A percentile compares a stretch with the other conserved stretches of the same genome.
phyloP scores from a whole-genome alignment of 2,888 invertebrate genomes.

The Caenorhabditis macrosperma region DNA sequence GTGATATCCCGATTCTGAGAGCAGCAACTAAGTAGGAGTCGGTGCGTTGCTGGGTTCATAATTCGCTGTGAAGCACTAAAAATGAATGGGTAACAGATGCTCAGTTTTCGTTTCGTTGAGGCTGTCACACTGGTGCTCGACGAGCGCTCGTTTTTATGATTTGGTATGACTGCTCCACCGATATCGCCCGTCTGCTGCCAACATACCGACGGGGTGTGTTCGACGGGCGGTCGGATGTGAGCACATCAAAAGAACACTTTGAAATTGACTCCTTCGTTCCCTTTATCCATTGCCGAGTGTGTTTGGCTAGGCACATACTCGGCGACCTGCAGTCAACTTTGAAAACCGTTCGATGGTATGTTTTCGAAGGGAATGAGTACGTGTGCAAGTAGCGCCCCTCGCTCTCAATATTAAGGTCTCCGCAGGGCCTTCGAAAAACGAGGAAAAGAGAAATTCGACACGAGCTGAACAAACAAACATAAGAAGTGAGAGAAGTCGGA shows the following conservation, averaged over 20 bases:
- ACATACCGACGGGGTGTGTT: constrained; percentile 3
- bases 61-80: background rate
- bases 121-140: constrained; percentile 1
- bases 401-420: constrained; percentile 5
- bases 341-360: background rate
- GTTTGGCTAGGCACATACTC: constrained; percentile 23
- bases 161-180: constrained; percentile 12
- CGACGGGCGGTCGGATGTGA: background rate
- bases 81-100: background rate
- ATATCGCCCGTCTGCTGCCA: no score
- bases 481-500: constrained; percentile 19
- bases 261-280: constrained; percentile 14
- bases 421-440: constrained; percentile 35
- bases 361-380: background rate
- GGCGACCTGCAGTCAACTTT: background rate
- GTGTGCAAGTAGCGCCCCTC: constrained; percentile 15
- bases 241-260: constrained; percentile 24
- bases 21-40: no score
- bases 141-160: constrained; percentile 16
- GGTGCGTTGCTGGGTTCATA: no score
- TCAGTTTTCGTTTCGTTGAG: background rate
- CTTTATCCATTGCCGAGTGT: background rate
- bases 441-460: constrained; percentile 48
- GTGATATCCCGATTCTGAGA: background rate
- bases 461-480: constrained; percentile 52